These are phyloP conservation scores for Athripsodes cinereus DNA, from an alignment of 2,888 invertebrate species.

Conservation along the genomic window DNA sequence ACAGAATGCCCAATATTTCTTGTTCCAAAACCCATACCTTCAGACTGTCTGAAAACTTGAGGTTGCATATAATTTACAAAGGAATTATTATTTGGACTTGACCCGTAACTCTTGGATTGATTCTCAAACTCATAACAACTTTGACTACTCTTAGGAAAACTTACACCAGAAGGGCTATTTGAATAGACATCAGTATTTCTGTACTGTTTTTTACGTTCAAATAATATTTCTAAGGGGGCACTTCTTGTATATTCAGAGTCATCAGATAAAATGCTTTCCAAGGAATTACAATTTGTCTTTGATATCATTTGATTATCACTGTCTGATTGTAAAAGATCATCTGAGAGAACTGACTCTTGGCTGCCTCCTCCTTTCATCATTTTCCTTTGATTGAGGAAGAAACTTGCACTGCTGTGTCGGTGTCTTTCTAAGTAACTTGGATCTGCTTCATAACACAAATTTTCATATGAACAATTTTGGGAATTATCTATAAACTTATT, in stretches of 20 bases:
- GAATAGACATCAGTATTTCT: constrained; percentile 39
- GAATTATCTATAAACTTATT: constrained; percentile 47
- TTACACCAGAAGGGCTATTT: constrained; percentile 31
- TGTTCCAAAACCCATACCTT: constrained; percentile 13
- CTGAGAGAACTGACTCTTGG: constrained; percentile 72
- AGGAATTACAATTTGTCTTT: constrained; percentile 66
- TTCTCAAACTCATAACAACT: constrained; percentile 50
- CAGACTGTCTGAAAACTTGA: constrained; percentile 34
- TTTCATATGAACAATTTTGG: constrained; percentile 46
- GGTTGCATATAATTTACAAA: constrained; percentile 52
- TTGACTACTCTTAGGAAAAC: constrained; percentile 43
- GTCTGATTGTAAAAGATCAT: constrained; percentile 54
- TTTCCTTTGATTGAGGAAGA: constrained; percentile 66
- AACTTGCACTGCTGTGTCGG: constrained; percentile 70
- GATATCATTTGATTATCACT: constrained; percentile 51
- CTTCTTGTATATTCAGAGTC: constrained; percentile 73
- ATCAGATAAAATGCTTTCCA: constrained; percentile 76
- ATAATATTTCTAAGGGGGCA: constrained; percentile 68
- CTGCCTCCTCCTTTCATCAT: constrained; percentile 59
- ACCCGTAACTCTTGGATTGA: constrained; percentile 57
- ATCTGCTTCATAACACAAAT: constrained; percentile 39
- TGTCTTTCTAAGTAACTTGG: constrained; percentile 50
- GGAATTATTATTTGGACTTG: constrained; percentile 54
- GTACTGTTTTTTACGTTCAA: constrained; percentile 47
- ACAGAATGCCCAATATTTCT: constrained; percentile 20